Evolutionary conservation across 1,140 invertebrate species (phyloP).

Genomic region (Papilio xuthus): DNA sequence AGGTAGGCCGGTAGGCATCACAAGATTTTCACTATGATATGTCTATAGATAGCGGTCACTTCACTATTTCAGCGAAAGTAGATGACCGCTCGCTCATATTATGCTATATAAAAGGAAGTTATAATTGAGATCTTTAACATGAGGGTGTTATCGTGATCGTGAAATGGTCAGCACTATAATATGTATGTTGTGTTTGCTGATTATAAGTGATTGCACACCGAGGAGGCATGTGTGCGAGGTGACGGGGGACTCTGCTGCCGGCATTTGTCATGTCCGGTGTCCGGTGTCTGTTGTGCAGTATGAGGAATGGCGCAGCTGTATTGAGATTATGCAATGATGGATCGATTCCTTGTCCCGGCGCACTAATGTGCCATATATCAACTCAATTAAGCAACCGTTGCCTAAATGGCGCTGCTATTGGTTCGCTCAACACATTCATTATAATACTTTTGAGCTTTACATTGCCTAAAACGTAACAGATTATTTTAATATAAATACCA

Average conservation of each 20-base stretch:
- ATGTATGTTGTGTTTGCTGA: background rate
- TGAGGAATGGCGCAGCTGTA: slow-evolving; percentile 20
- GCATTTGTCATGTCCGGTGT: slow-evolving; percentile 29
- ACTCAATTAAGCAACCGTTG: background rate
- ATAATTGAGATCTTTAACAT: no score
- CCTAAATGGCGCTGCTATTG: background rate
- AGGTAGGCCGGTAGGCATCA: no score
- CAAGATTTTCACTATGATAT: no score
- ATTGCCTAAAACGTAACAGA: no score
- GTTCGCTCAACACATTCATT: background rate
- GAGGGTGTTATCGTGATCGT: no score
- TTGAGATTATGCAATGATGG: slow-evolving; percentile 18
- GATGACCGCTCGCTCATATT: no score
- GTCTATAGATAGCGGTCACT: no score
- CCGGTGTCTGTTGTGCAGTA: slow-evolving; percentile 12
- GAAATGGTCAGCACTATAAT: no score
- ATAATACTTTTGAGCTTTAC: background rate
- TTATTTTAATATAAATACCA: no score
- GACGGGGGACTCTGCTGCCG: background rate
- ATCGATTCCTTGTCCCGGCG: slow-evolving; percentile 19
- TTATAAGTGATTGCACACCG: background rate
- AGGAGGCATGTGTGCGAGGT: background rate
- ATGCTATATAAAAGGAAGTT: no score
- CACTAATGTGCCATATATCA: background rate
- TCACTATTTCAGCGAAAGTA: no score